Evolutionary conservation across 2,113 vertebrate genomes (phyloP), one percentile per base, ranked within the genome.

Genomic region (Haliaeetus leucogaster): DNA sequence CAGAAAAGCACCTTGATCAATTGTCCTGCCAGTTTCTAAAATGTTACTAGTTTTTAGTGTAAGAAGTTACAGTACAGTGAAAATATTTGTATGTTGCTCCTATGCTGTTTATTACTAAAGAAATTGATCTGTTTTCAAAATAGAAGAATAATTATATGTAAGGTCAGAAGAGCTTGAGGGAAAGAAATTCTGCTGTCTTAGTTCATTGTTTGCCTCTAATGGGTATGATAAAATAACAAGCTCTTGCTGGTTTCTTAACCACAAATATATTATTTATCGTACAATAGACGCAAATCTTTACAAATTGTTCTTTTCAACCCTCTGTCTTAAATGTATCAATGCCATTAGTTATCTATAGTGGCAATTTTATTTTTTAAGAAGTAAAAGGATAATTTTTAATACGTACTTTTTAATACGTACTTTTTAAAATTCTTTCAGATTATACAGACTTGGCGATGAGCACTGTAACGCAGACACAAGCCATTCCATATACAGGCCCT

Each of bases 391-490:
- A 0, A 11, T 70, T 72, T 62, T 32, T 82, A 85, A 72, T 65
- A 0, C 7, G 7, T 58, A 4, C 22, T 86, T 93, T 48, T 32
- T 2, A 8, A 59, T 65, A 0, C 7, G 8, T 58, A 4, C 22
- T 86, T 93, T 48, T 32, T 1, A 8, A 59, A 81, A 71, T 77
- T 92, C 74, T 93, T 93, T 47, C 97, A 99, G 99, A 98, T 97
- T 99, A 99, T 65, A 99, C 99, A 4, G 99, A 99, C 83, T 80
- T 99, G 95, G 99, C 98, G 6, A 99, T 99, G 99, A 99, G 99
- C 96, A 99, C 99, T 0, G 99, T 99, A 68, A 99, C 99, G 2
- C 99, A 99, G 98, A 99, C 98, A 8, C 99, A 99, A 90, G 99
- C 99, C 83, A 98, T 99, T 90, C 99, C 99, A 1, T 99, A 99